These are phyloP conservation scores for Trilocha varians DNA, from an alignment of 2,888 invertebrate genomes.

Conservation along the genomic window DNA sequence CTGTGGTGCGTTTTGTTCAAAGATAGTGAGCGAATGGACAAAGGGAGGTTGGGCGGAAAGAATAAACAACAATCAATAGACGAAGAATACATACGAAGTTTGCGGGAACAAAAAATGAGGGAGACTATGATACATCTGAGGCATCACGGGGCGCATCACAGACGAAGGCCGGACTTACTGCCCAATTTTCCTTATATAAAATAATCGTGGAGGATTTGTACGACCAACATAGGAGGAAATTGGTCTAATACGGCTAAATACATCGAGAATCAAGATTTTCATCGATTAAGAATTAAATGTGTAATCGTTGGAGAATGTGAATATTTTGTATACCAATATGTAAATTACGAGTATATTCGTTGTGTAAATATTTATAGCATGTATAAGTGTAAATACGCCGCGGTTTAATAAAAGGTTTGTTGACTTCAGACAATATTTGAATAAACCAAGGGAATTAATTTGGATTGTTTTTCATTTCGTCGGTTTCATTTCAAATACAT, in stretches of 20 bases:
- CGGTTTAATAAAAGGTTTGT: conserved; percentile 36
- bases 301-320: conserved; percentile 20
- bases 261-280: neutral
- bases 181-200: conserved; percentile 58
- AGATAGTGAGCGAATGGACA: conserved; percentile 50
- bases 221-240: neutral
- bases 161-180: conserved; percentile 46
- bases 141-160: conserved; percentile 58
- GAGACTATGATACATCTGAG: conserved; percentile 60
- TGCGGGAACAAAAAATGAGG: conserved; percentile 59
- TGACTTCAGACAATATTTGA: conserved; percentile 50
- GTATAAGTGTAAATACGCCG: conserved; percentile 38
- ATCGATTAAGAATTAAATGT: neutral
- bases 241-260: neutral
- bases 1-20: conserved; percentile 70
- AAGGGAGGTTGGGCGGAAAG: conserved; percentile 29
- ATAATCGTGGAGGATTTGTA: conserved; percentile 22
- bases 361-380: conserved; percentile 48
- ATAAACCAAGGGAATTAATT: conserved; percentile 29
- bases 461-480: conserved; percentile 16
- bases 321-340: conserved; percentile 34
- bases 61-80: conserved; percentile 44
- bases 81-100: conserved; percentile 50
- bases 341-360: conserved; percentile 33
- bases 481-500: neutral